Conservation (phyloP, 92 coral and sea anemone species). For the Epizoanthus scotinus region DNA sequence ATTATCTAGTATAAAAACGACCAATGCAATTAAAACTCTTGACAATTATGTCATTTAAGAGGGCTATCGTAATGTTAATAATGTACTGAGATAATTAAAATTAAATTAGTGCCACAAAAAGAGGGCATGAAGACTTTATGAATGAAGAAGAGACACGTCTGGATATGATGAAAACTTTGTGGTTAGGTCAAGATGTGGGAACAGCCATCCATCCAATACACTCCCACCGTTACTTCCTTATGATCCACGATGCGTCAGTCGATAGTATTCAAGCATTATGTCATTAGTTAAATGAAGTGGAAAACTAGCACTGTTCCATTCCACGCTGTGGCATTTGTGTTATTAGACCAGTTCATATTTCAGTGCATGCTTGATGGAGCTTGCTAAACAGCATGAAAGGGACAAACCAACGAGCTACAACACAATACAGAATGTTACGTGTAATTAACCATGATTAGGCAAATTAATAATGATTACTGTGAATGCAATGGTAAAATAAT, state of each 20-base stretch:
- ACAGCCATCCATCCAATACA: background rate
- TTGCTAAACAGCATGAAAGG: slow-evolving; percentile 46
- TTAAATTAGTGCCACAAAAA: too few relatives aligned
- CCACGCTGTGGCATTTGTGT: background rate
- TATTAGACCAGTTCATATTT: slow-evolving; percentile 90
- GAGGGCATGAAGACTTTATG: too few relatives aligned
- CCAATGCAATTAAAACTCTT: too few relatives aligned
- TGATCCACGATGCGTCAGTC: background rate
- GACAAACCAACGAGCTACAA: slow-evolving; percentile 52
- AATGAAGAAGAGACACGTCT: too few relatives aligned
- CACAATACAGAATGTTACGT: background rate
- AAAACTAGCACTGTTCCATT: background rate
- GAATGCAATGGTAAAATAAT: too few relatives aligned
- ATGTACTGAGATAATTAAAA: too few relatives aligned
- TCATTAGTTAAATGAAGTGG: background rate
- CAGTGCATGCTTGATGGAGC: slow-evolving; percentile 63
- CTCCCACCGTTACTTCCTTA: background rate
- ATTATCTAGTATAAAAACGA: too few relatives aligned
- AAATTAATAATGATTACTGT: background rate
- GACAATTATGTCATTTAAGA: too few relatives aligned
- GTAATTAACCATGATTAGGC: background rate
- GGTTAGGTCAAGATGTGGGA: too few relatives aligned
- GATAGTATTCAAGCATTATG: background rate
- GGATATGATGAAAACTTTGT: too few relatives aligned
- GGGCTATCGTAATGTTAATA: too few relatives aligned